These are phyloP conservation scores for Miichthys miiuy DNA, from an alignment of 2,797 vertebrate species.

Conservation along the genomic window DNA sequence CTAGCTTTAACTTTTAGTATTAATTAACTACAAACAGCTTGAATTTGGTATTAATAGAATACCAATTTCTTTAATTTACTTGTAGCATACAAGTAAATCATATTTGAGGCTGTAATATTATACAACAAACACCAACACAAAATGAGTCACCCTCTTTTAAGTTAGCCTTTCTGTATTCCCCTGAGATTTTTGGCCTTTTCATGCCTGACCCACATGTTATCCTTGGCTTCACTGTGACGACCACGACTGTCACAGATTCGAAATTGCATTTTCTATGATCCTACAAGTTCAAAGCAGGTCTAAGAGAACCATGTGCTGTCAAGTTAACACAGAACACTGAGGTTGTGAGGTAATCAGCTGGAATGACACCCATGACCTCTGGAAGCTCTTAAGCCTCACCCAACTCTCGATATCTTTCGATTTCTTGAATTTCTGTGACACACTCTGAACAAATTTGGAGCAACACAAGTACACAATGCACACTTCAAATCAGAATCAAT, in stretches of 20 bases:
- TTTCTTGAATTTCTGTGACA: slow-evolving; percentile 7
- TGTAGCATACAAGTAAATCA: slow-evolving; percentile 1
- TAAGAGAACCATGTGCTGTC: slow-evolving; percentile 24
- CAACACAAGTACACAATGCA: neutral
- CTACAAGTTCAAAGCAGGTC: slow-evolving; percentile 44
- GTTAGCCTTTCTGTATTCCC: slow-evolving; percentile 6
- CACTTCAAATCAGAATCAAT: neutral
- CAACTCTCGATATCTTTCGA: slow-evolving; percentile 3
- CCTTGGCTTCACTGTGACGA: slow-evolving; percentile 25
- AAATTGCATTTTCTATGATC: slow-evolving; percentile 38
- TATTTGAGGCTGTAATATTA: slow-evolving; percentile 3
- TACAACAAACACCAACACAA: neutral
- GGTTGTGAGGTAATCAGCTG: slow-evolving; percentile 15
- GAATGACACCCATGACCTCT: slow-evolving; percentile 25
- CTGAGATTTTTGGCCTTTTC: slow-evolving; percentile 5
- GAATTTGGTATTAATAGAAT: slow-evolving; percentile 7
- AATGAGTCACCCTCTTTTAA: slow-evolving; percentile 4
- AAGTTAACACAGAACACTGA: slow-evolving; percentile 37
- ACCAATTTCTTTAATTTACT: no score
- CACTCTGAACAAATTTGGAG: neutral
- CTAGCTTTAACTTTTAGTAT: neutral
- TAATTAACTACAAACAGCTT: slow-evolving; percentile 5
- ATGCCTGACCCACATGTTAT: slow-evolving; percentile 12
- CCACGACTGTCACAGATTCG: slow-evolving; percentile 30
- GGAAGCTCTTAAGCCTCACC: slow-evolving; percentile 4